Evolutionary conservation across 2,888 invertebrate species (phyloP).

Genomic region (Campopleginae sp.): DNA sequence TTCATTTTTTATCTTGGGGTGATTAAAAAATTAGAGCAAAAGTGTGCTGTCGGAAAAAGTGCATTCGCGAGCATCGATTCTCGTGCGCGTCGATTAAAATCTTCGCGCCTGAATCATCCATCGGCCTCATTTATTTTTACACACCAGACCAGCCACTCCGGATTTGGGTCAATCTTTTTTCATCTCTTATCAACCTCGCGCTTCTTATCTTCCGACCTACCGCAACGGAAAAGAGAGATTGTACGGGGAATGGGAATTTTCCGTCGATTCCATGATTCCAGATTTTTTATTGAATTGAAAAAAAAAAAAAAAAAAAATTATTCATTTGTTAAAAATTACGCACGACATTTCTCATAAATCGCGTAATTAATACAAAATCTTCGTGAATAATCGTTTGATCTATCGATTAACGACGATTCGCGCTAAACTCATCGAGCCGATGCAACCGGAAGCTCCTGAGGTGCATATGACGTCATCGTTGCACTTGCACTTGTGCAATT

Average conservation of each 20-base stretch:
- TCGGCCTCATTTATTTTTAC: conserved; percentile 26
- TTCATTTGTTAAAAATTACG: neutral
- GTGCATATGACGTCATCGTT: conserved; percentile 44
- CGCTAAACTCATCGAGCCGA: conserved; percentile 7
- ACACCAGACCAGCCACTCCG: conserved; percentile 16
- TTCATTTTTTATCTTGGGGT: conserved; percentile 35
- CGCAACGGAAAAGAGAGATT: conserved; percentile 7
- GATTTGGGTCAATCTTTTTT: conserved; percentile 51
- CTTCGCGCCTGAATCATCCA: conserved; percentile 53
- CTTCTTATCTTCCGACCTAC: conserved; percentile 51
- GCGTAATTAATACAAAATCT: conserved; percentile 33
- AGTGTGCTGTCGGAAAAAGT: neutral
- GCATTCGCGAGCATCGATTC: neutral
- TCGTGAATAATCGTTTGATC: conserved; percentile 1
- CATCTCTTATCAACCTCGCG: conserved; percentile 37
- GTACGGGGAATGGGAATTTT: conserved; percentile 18
- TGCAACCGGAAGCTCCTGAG: too few species aligned
- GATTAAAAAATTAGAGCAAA: conserved; percentile 15
- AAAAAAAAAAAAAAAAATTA: neutral
- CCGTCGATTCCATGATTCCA: too few species aligned
- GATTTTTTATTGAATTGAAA: neutral
- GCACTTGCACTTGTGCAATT: conserved; percentile 45
- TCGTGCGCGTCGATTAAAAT: conserved; percentile 1
- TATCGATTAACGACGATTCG: conserved; percentile 36
- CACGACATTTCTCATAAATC: conserved; percentile 27